phyloP scores from a whole-genome alignment of 2,888 invertebrate species.

The Spatulosminthurus flaviceps region DNA sequence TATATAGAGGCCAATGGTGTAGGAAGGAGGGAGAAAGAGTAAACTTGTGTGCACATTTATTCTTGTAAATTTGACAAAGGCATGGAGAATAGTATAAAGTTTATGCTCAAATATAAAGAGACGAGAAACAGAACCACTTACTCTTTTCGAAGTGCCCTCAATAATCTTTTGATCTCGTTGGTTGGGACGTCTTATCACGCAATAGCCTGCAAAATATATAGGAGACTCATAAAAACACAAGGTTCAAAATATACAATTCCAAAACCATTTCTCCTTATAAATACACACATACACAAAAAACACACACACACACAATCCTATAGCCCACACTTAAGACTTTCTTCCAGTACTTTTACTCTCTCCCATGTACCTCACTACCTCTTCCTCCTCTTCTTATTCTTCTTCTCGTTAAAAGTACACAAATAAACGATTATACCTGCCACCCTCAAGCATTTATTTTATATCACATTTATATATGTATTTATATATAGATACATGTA shows the following conservation, averaged over 20 bases:
- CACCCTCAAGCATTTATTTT: slow-evolving; percentile 8
- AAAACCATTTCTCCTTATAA: too few species aligned
- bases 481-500: too few species aligned
- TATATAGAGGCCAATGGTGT: background rate
- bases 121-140: slow-evolving; percentile 68
- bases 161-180: slow-evolving; percentile 84
- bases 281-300: too few species aligned
- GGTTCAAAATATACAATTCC: background rate
- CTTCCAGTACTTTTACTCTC: too few species aligned
- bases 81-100: slow-evolving; percentile 9
- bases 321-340: background rate
- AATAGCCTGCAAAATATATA: slow-evolving; percentile 73
- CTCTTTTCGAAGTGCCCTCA: slow-evolving; percentile 86
- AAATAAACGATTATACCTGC: slow-evolving; percentile 19
- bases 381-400: background rate
- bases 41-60: slow-evolving; percentile 19
- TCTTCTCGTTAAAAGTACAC: slow-evolving; percentile 3
- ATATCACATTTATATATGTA: too few species aligned
- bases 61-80: slow-evolving; percentile 19
- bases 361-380: background rate
- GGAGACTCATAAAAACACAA: slow-evolving; percentile 30
- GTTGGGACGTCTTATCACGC: slow-evolving; percentile 83
- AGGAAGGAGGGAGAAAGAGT: background rate
- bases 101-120: slow-evolving; percentile 11
- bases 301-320: too few species aligned